A percentile compares a stretch with the other conserved stretches of the same genome.
Conservation (phyloP, 2,888 invertebrate genomes). For the Drosophila sordidula region DNA sequence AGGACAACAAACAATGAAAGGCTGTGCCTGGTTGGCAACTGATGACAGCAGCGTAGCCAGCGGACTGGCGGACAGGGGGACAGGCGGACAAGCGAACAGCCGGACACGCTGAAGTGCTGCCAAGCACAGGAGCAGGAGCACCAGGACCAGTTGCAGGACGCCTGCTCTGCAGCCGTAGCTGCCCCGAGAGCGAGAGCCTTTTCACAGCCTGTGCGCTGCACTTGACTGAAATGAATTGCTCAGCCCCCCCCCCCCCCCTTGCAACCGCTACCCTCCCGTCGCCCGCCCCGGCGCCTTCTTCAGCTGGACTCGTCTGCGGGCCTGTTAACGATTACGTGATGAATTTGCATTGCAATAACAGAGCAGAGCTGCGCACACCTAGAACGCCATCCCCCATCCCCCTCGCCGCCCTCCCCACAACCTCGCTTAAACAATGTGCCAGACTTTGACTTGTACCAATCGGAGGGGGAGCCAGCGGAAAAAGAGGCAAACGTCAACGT, state of each 20-base stretch:
- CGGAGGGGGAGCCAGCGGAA: slow-evolving; percentile 1
- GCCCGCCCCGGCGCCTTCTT: slow-evolving; percentile 11
- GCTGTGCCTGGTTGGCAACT: slow-evolving; percentile 60
- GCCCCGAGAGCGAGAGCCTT: slow-evolving; percentile 44
- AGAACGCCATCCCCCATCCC: background rate
- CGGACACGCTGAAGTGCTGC: slow-evolving; percentile 39
- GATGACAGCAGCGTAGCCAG: slow-evolving; percentile 49
- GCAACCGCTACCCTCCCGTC: no score
- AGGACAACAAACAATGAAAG: slow-evolving; percentile 58
- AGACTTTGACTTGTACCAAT: slow-evolving; percentile 50
- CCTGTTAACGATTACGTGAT: slow-evolving; percentile 75
- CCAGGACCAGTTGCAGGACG: slow-evolving; percentile 15
- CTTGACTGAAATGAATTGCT: slow-evolving; percentile 74
- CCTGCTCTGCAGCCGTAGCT: slow-evolving; percentile 7
- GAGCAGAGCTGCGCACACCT: slow-evolving; percentile 24
- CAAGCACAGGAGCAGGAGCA: slow-evolving; percentile 44
- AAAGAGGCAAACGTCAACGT: slow-evolving; percentile 41
- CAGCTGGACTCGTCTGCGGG: slow-evolving; percentile 31
- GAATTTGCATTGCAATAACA: slow-evolving; percentile 74
- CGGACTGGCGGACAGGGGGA: slow-evolving; percentile 13
- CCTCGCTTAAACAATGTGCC: slow-evolving; percentile 57
- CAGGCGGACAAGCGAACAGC: slow-evolving; percentile 2
- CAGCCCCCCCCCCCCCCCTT: slow-evolving; percentile 10
- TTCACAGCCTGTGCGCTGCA: slow-evolving; percentile 62
- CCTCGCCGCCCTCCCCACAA: background rate